Percentiles rank a stretch among this genome's conserved stretches.
Conservation (phyloP, 2,797 vertebrate genomes). For the Phoeniculus purpureus region DNA sequence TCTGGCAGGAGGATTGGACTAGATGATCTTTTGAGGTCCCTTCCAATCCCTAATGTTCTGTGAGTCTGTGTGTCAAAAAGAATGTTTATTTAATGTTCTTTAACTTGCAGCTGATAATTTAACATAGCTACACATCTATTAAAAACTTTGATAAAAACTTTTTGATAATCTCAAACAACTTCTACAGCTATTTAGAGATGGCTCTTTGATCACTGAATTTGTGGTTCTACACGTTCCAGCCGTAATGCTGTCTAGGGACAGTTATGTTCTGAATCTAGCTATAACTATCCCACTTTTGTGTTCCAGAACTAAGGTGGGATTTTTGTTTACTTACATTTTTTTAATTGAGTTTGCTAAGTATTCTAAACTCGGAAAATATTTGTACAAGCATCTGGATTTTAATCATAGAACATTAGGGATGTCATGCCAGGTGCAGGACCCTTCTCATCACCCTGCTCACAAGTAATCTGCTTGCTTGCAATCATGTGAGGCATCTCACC, state of each 20-base stretch:
- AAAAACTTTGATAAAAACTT: not conserved
- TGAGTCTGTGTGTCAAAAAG: not conserved
- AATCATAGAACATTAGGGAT: not conserved
- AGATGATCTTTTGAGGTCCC: no score
- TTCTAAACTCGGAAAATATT: not conserved
- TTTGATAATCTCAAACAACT: not conserved
- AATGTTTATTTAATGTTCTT: not conserved
- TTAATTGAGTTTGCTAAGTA: fast-evolving
- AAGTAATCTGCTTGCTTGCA: no score
- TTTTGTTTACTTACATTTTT: not conserved
- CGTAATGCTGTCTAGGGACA: not conserved
- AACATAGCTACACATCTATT: fast-evolving
- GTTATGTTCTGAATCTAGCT: not conserved
- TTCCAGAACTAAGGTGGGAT: fast-evolving
- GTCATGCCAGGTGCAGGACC: no score
- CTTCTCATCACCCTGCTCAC: no score
- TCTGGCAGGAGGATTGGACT: no score
- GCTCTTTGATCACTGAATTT: not conserved
- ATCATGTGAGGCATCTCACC: no score
- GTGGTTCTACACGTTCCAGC: not conserved
- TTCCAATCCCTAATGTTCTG: no score
- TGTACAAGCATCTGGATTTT: not conserved
- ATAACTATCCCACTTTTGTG: fast-evolving
- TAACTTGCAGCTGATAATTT: not conserved
- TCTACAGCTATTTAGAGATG: not conserved